A percentile compares a stretch with the other conserved stretches of the same genome.
phyloP scores from a whole-genome alignment of 2,113 vertebrate species.

The Desmodus rotundus region DNA sequence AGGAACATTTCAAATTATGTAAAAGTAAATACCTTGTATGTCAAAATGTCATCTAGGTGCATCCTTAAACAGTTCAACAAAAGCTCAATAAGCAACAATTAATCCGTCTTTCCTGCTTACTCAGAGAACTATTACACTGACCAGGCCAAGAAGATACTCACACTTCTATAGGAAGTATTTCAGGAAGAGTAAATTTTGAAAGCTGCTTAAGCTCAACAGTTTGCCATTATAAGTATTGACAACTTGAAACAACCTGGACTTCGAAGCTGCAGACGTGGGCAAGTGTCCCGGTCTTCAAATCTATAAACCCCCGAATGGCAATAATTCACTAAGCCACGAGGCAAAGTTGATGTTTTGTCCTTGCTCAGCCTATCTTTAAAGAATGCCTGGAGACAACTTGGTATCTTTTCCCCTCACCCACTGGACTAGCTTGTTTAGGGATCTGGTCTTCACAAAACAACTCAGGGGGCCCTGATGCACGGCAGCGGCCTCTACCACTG shows the following conservation, averaged over 20 bases:
- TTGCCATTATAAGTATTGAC: not conserved
- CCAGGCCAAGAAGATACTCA: not conserved
- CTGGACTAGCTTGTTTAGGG: not conserved
- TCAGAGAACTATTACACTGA: not conserved
- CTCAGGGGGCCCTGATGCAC: no score
- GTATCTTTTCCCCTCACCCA: not conserved
- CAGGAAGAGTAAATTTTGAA: not conserved
- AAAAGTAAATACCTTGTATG: not conserved
- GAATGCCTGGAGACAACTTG: not conserved
- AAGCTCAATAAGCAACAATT: not conserved
- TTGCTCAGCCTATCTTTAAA: not conserved
- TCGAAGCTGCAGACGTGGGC: not conserved
- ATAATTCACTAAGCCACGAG: not conserved
- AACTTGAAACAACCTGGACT: not conserved
- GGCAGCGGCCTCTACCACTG: not conserved
- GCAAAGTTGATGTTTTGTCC: not conserved
- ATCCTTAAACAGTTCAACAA: slow-evolving; percentile 19
- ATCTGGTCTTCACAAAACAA: not conserved
- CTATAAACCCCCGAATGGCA: not conserved
- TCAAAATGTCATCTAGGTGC: not conserved
- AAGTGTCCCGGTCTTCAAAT: not conserved
- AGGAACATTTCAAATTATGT: not conserved
- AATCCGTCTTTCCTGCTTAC: not conserved
- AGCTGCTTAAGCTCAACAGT: not conserved
- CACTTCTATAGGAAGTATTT: not conserved